Conservation (phyloP, 2,888 invertebrate species). For the Drosophila mimica region DNA sequence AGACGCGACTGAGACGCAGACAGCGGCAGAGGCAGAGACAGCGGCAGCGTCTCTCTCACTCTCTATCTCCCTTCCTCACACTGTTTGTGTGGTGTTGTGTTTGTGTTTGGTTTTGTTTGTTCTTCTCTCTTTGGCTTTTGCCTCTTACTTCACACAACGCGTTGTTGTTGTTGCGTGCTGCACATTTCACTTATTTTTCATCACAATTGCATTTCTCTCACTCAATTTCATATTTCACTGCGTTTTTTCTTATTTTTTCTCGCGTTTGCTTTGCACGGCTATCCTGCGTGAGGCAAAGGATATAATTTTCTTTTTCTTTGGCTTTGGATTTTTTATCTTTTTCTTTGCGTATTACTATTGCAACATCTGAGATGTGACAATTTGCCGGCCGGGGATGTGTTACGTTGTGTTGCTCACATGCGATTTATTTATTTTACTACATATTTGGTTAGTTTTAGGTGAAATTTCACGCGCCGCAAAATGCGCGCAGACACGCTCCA, state of each 20-base stretch:
- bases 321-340: conserved; percentile 12
- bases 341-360: conserved; percentile 14
- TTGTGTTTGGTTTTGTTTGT: conserved; percentile 67
- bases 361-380: conserved; percentile 25
- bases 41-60: conserved; percentile 39
- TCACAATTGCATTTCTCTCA: conserved; percentile 56
- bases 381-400: conserved; percentile 28
- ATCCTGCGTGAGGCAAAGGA: conserved; percentile 72
- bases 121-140: conserved; percentile 59
- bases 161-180: conserved; percentile 58
- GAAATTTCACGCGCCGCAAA: conserved; percentile 45
- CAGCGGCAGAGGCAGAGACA: conserved; percentile 19
- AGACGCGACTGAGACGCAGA: conserved; percentile 26
- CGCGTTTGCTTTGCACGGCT: conserved; percentile 61
- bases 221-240: conserved; percentile 43
- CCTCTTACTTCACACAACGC: conserved; percentile 54
- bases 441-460: conserved; percentile 51
- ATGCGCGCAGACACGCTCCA: conserved; percentile 49
- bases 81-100: conserved; percentile 25
- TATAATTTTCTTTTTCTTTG: conserved; percentile 49
- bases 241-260: conserved; percentile 39
- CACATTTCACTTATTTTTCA: conserved; percentile 63
- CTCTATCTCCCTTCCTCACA: conserved; percentile 14
- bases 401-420: conserved; percentile 29
- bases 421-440: conserved; percentile 41